Percentiles rank a stretch among this genome's conserved stretches.
Evolutionary conservation across 2,113 vertebrate genomes (phyloP).

Genomic region (Clarias batrachus): DNA sequence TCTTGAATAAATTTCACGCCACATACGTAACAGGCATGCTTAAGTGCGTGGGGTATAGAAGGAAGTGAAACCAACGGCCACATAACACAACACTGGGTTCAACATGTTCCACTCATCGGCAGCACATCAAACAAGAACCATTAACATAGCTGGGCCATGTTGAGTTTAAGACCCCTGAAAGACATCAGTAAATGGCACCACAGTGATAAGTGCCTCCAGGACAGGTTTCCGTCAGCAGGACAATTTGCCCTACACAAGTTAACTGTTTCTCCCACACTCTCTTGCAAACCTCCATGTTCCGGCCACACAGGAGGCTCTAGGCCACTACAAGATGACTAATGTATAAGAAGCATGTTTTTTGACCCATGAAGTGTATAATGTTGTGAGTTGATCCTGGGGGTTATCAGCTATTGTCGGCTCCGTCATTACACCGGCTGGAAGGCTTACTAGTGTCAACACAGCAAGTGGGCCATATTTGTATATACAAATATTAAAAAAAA

Average conservation of each 20-base stretch:
- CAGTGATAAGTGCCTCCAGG: constrained; percentile 56
- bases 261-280: constrained; percentile 1
- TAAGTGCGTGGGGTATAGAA: constrained; percentile 7
- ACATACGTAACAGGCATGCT: not conserved
- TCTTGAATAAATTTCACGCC: not conserved
- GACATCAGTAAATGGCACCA: constrained; percentile 57
- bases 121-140: constrained; percentile 41
- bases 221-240: constrained; percentile 59
- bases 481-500: not conserved
- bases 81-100: constrained; percentile 13
- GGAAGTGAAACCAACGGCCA: constrained; percentile 19
- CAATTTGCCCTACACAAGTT: constrained; percentile 44
- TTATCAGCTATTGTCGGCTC: constrained; percentile 30
- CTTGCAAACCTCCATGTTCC: constrained; percentile 5
- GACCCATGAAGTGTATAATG: not conserved
- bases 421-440: constrained; percentile 38
- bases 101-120: constrained; percentile 6
- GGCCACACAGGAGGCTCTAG: not conserved
- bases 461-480: not conserved
- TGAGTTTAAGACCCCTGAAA: constrained; percentile 57
- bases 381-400: constrained; percentile 21
- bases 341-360: not conserved
- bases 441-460: constrained; percentile 28
- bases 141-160: constrained; percentile 61
- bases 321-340: not conserved